Conservation (phyloP, 2,797 vertebrate species). For the Myotis pilosus region DNA sequence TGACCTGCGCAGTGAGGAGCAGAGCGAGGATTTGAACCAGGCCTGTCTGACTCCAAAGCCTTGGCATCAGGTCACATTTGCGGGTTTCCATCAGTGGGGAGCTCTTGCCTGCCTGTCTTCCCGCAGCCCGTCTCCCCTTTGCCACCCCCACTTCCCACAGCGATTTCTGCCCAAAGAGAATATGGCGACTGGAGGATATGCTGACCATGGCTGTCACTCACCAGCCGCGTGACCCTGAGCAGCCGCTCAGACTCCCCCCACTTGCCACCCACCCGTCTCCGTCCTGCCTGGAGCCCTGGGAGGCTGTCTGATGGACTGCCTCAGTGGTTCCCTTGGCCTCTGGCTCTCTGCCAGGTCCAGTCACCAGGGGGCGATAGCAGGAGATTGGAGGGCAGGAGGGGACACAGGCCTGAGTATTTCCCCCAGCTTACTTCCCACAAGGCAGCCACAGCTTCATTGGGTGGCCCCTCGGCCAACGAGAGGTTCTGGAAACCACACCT, state of each 20-base stretch:
- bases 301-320: not conserved
- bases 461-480: not conserved
- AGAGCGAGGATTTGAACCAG: not conserved
- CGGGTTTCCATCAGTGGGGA: not conserved
- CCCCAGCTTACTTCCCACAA: not conserved
- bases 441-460: not conserved
- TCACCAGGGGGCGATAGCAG: not conserved
- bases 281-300: not conserved
- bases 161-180: not conserved
- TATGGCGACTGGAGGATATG: accelerated
- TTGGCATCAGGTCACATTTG: not conserved
- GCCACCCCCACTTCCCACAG: not conserved
- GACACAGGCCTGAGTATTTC: not conserved
- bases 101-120: not conserved
- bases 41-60: not conserved
- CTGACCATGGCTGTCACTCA: not conserved
- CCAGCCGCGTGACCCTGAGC: too few species aligned
- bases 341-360: not conserved
- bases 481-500: not conserved
- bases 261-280: not conserved
- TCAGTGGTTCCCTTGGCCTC: not conserved
- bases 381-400: not conserved
- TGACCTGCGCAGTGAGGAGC: not conserved
- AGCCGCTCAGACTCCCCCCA: not conserved
- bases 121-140: not conserved